phyloP scores from a whole-genome alignment of 2,888 invertebrate species.

The Dendrolimus pini region DNA sequence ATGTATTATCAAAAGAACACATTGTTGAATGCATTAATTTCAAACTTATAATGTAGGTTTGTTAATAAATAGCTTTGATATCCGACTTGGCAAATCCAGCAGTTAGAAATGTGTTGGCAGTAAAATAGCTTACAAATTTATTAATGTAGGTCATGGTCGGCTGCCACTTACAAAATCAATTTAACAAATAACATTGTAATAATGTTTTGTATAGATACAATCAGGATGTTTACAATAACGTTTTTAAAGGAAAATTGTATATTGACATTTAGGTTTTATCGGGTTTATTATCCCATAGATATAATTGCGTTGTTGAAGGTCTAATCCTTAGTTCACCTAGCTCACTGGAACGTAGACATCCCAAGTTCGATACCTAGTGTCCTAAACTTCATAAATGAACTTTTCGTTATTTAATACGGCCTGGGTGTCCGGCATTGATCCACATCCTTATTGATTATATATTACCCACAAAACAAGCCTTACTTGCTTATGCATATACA shows the following conservation, averaged over 20 bases:
- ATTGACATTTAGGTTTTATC: too few relatives aligned
- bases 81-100: background rate
- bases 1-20: background rate
- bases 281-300: too few relatives aligned
- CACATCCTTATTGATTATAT: too few relatives aligned
- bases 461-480: too few relatives aligned
- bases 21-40: background rate
- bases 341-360: too few relatives aligned
- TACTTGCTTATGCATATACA: too few relatives aligned
- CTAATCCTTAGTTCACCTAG: too few relatives aligned
- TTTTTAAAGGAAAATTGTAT: background rate
- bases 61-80: background rate
- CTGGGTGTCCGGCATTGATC: too few relatives aligned
- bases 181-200: background rate
- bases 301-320: too few relatives aligned
- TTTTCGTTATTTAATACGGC: too few relatives aligned
- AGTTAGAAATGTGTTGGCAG: background rate
- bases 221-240: background rate
- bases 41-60: background rate
- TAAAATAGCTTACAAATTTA: background rate
- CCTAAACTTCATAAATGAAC: too few relatives aligned
- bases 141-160: background rate
- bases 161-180: background rate
- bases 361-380: too few relatives aligned
- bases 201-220: background rate